A percentile compares a stretch with the other conserved stretches of the same genome.
These are phyloP conservation scores for Euphonia xanthogaster DNA, from an alignment of 2,797 vertebrate species.

Conservation along the genomic window DNA sequence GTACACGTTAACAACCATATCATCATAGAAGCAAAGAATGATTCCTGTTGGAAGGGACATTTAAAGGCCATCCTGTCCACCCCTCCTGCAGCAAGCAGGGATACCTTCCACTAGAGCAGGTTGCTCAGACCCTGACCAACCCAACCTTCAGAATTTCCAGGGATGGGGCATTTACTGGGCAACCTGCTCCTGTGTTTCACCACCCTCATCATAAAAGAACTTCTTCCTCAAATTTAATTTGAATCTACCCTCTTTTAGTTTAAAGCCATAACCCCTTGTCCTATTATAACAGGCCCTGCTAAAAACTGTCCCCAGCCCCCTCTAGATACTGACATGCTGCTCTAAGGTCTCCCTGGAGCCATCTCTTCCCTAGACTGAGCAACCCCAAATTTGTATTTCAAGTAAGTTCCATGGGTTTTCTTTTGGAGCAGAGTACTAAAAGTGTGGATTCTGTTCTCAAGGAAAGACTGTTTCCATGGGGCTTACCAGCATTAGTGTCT, in stretches of 20 bases:
- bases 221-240: neutral
- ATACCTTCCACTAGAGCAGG: neutral
- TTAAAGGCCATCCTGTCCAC: neutral
- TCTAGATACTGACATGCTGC: neutral
- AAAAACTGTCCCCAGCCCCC: neutral
- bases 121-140: neutral
- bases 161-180: neutral
- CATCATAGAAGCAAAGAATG: neutral
- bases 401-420: neutral
- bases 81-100: neutral
- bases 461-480: neutral
- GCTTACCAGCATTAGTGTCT: neutral
- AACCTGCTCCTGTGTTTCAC: neutral
- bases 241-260: neutral
- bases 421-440: neutral
- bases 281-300: neutral
- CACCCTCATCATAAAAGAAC: neutral
- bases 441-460: neutral
- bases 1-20: neutral
- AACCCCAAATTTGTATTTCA: neutral
- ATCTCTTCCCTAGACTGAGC: neutral
- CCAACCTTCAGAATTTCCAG: neutral
- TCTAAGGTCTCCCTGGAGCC: neutral
- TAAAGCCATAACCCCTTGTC: neutral
- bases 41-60: neutral